These are phyloP conservation scores for Globia sparganii DNA, from an alignment of 2,888 invertebrate species.

Conservation along the genomic window DNA sequence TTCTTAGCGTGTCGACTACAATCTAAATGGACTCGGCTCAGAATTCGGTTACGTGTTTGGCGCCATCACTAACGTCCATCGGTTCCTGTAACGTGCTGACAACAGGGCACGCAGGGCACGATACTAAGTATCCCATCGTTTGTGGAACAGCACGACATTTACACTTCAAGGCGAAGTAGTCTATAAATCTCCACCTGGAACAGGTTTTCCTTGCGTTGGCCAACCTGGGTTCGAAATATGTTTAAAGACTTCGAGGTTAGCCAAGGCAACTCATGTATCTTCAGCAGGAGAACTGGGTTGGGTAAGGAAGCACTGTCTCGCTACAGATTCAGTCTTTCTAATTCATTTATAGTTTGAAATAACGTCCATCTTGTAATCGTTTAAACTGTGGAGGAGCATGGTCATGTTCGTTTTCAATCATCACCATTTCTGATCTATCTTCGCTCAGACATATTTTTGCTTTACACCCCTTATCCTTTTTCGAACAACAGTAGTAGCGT, in stretches of 20 bases:
- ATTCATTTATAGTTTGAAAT: slow-evolving; percentile 9
- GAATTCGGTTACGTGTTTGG: not conserved
- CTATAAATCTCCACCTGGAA: too few relatives aligned
- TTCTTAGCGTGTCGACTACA: too few relatives aligned
- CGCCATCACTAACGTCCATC: not conserved
- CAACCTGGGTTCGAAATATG: too few relatives aligned
- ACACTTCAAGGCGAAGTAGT: too few relatives aligned
- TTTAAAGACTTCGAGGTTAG: too few relatives aligned
- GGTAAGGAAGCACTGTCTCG: too few relatives aligned
- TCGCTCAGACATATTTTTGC: slow-evolving; percentile 71
- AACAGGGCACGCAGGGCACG: too few relatives aligned
- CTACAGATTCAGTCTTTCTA: not conserved
- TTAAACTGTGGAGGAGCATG: slow-evolving; percentile 71
- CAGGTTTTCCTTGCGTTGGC: too few relatives aligned
- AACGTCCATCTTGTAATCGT: not conserved
- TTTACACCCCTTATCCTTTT: slow-evolving; percentile 74
- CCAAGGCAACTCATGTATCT: too few relatives aligned
- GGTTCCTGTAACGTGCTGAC: not conserved
- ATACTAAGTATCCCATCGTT: too few relatives aligned
- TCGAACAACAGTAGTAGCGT: slow-evolving; percentile 68
- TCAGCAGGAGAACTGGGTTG: too few relatives aligned
- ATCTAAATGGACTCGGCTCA: not conserved
- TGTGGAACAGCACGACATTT: too few relatives aligned
- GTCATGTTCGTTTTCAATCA: slow-evolving; percentile 66
- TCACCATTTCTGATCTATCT: slow-evolving; percentile 60